A percentile compares a stretch with the other conserved stretches of the same genome.
Conservation (phyloP, 1,140 invertebrate species). For the Drosophila subpulchrella region DNA sequence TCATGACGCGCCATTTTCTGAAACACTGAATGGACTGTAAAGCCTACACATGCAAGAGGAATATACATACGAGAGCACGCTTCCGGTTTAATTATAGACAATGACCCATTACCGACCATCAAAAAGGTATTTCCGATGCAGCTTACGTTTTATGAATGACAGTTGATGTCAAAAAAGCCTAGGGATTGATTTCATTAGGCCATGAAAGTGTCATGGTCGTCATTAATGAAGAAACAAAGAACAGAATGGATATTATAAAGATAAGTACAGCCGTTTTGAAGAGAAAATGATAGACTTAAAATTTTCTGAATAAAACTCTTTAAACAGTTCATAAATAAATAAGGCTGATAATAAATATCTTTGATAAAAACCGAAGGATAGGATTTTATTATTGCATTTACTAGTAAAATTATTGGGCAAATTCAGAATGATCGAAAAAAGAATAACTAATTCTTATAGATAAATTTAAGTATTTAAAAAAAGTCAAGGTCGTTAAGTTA, state of each 20-base stretch:
- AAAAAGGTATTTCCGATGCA: slow-evolving; percentile 57
- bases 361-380: background rate
- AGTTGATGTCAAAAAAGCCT: slow-evolving; percentile 7
- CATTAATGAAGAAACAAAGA: slow-evolving; percentile 27
- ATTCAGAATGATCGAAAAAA: background rate
- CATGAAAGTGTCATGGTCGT: slow-evolving; percentile 43
- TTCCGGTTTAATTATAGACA: slow-evolving; percentile 70
- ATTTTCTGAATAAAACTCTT: background rate
- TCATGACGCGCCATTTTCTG: slow-evolving; percentile 57
- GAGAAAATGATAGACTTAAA: background rate
- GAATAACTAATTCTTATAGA: background rate
- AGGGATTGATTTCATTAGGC: slow-evolving; percentile 53
- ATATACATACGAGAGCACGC: slow-evolving; percentile 5
- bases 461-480: background rate
- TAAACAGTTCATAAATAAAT: background rate
- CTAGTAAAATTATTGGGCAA: background rate
- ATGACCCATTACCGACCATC: slow-evolving; percentile 64
- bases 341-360: background rate
- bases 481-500: too few relatives aligned
- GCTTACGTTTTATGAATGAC: slow-evolving; percentile 67
- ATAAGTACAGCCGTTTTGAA: background rate
- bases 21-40: slow-evolving; percentile 30
- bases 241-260: background rate
- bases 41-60: background rate
- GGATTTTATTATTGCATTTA: background rate